Conservation (phyloP, 2,113 vertebrate genomes). For the Engraulis encrasicolus region DNA sequence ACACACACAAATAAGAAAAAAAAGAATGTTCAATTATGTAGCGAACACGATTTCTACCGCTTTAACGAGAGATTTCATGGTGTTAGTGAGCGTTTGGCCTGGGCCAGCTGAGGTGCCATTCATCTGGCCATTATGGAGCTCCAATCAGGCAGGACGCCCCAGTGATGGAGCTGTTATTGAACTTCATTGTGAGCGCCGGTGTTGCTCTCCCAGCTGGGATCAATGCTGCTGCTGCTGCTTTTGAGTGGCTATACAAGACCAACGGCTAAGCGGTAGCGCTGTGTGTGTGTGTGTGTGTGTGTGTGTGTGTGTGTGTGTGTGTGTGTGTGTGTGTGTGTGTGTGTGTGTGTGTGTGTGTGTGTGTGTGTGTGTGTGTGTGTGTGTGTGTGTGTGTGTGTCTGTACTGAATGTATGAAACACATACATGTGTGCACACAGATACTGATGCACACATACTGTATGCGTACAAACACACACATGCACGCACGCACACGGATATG, state of each 20-base stretch:
- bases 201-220: conserved; percentile 92
- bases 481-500: no score
- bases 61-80: conserved; percentile 99
- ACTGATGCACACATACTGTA: conserved; percentile 86
- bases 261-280: no score
- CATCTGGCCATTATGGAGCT: conserved; percentile 89
- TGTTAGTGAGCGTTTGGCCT: conserved; percentile 88
- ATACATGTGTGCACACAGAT: no score
- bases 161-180: conserved; percentile 97
- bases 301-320: no score
- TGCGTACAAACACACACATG: conserved; percentile 19
- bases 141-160: conserved; percentile 83
- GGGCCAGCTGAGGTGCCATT: conserved; percentile 95
- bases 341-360: no score
- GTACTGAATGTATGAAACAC: no score
- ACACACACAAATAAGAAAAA: background rate
- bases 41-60: conserved; percentile 98
- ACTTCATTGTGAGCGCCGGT: conserved; percentile 93
- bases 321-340: no score
- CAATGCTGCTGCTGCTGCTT: conserved; percentile 92
- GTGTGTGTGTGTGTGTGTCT: no score
- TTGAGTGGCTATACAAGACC: conserved; percentile 87
- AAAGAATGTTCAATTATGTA: conserved; percentile 98
- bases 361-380: no score
- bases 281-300: no score